Evolutionary conservation across 2,797 vertebrate species (phyloP).

Genomic region (Lophotriccus pileatus): DNA sequence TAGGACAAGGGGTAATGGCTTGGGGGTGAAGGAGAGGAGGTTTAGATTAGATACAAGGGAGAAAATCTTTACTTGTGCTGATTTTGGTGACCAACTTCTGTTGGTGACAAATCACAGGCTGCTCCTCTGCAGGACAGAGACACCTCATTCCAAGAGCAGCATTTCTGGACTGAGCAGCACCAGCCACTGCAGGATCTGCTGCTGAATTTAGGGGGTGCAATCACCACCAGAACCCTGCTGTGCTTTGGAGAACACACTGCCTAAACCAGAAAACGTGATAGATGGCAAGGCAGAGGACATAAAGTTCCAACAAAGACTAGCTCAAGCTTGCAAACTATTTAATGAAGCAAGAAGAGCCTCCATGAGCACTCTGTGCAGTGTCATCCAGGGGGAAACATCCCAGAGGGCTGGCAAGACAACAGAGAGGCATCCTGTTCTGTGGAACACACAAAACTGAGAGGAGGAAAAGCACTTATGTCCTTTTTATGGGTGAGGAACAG

Average conservation of each 20-base stretch:
- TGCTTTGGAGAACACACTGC: not conserved
- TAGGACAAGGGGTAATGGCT: not conserved
- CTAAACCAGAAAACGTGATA: not conserved
- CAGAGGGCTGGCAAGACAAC: not conserved
- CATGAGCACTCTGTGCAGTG: not conserved
- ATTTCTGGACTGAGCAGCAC: not conserved
- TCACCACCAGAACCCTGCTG: not conserved
- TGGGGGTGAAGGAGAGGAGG: not conserved
- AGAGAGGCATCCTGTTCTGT: not conserved
- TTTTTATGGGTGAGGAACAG: not conserved
- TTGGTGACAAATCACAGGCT: not conserved
- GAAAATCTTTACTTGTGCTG: not conserved
- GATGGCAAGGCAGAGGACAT: not conserved
- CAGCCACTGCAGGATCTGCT: not conserved
- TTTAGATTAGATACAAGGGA: not conserved
- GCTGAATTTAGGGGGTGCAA: not conserved
- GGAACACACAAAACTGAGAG: not conserved
- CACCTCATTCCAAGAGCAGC: not conserved
- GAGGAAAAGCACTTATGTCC: not conserved
- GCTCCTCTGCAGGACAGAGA: not conserved
- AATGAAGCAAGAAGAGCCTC: not conserved
- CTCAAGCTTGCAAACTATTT: not conserved
- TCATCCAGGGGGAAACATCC: not conserved
- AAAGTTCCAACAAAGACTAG: not conserved
- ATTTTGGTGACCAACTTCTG: not conserved